phyloP scores from a whole-genome alignment of 1,140 invertebrate genomes.

The Lepidurus apus region DNA sequence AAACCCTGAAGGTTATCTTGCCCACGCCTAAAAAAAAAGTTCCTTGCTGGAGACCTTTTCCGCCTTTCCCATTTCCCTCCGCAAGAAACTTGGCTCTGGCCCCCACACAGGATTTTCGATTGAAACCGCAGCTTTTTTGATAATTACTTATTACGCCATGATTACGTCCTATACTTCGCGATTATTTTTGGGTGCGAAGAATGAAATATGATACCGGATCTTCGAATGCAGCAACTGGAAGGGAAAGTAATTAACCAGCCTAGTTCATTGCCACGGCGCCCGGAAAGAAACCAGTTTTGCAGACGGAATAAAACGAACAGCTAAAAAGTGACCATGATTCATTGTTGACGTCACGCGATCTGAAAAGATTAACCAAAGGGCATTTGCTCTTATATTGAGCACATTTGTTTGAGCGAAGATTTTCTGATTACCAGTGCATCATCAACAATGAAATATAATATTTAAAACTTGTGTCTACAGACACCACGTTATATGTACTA shows the following conservation, averaged over 20 bases:
- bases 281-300: too few relatives aligned
- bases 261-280: too few relatives aligned
- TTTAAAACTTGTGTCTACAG: too few relatives aligned
- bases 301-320: not conserved
- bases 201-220: too few relatives aligned
- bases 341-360: not conserved
- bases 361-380: not conserved
- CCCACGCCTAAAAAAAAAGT: not conserved
- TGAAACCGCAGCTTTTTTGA: not conserved
- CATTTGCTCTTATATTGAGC: not conserved
- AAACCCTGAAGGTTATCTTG: not conserved
- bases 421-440: not conserved
- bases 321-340: not conserved
- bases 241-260: too few relatives aligned
- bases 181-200: too few relatives aligned
- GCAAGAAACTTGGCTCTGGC: not conserved
- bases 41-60: slow-evolving; percentile 13
- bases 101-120: not conserved
- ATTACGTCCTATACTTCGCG: not conserved
- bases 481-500: too few relatives aligned
- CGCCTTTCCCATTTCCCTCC: not conserved
- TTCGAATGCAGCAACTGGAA: too few relatives aligned
- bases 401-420: not conserved
- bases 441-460: too few relatives aligned
- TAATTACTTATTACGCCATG: too few relatives aligned